Base-by-base conservation (phyloP, 2,113 vertebrate genomes). In the Oostethus manadensis region DNA sequence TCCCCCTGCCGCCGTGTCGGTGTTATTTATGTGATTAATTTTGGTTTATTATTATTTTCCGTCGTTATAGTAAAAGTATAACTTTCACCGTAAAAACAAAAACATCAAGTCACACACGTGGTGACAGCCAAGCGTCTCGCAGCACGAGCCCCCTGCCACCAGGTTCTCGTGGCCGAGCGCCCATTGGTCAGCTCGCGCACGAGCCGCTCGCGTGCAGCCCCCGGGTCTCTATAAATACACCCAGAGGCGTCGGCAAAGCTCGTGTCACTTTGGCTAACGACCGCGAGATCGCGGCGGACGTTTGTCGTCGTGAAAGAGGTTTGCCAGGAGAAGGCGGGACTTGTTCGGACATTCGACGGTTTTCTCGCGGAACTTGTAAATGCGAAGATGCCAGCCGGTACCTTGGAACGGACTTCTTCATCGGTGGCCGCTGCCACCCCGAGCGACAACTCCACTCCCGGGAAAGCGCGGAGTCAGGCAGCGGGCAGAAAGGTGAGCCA, bases 141-240 rank as follows among this genome's bases (percentile, higher is more conserved):
- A 85, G 85, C 91, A 91, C 89, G 89, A 92, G 90, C 88, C 80
- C 79, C 55, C 69, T 70, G 64, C 79, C 84, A 77, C 79, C 67
- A 61, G 18, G 73, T 88, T 86, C 83, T 87, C 84, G 86, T 83
- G 88, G 82, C 81, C 81, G 79, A 78, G 81, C 84, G 90, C 86
- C 81, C 73, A 93, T 93, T 93, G 93, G 93, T 46, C 87, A 89
- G 85, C 86, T 84, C 89, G 87, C 90, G 90, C 93, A 92, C 93
- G 92, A 93, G 92, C 92, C 91, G 86, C 82, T 94, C 93, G 91
- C 92, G 94, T 92, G 93, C 90, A 85, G 90, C 62, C 5, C 29
- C 78, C 62, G 73, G 64, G 67, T 6, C 55, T 49, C 74, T 91
- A 93, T 94, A 94, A 92, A 93, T 92, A 92, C 66, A 71, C 73